Evolutionary conservation across 1,140 invertebrate genomes (phyloP), one percentile per base, ranked within the genome.

Genomic region (Leptestheria dahalacensis): DNA sequence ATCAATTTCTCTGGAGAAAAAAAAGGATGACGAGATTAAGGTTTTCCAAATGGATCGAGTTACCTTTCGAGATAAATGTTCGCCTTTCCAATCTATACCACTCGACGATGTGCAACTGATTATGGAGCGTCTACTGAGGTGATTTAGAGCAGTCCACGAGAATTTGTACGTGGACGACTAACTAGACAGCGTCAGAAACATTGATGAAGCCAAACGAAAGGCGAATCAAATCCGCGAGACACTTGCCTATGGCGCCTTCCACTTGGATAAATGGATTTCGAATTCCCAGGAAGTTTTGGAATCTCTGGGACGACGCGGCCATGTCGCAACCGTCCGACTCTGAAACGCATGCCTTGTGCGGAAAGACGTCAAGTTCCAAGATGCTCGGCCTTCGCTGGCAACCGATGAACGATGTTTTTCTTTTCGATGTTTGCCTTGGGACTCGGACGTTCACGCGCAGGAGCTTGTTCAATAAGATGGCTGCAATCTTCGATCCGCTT

Each of bases 91-190:
- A 11, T 52, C 1, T 11, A 52, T 11, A 52, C 50, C 11, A n/a
- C n/a, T 11, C 11, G n/a, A n/a, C 46, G 46, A 47, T 11, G 11
- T 12, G 46, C 46, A 12, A n/a, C 46, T n/a, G 46, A 47, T n/a
- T 51, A 10, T 24, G 49, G 49, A 23, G 6, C 9, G 9, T 11
- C 11, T n/a, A 6, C 21, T 6, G 9, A 6, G 25, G n/a, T 11
- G 11, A 24, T 24, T n/a, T 6, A 11, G 1, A 9, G 49, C 49
- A 10, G n/a, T 51, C 10, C 21, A 10, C 1, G 49, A 51, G n/a
- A 51, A 51, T 6, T 51, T 51, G 49, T 51, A 51, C n/a, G 49
- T 51, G 11, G 49, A 51, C 25, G 49, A 51, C 49, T 51, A 51
- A 11, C 2, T 10, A 51, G 49, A 51, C 49, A 10, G 49, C n/a